phyloP scores from a whole-genome alignment of 2,888 invertebrate genomes.

The Drosophila neonasuta region DNA sequence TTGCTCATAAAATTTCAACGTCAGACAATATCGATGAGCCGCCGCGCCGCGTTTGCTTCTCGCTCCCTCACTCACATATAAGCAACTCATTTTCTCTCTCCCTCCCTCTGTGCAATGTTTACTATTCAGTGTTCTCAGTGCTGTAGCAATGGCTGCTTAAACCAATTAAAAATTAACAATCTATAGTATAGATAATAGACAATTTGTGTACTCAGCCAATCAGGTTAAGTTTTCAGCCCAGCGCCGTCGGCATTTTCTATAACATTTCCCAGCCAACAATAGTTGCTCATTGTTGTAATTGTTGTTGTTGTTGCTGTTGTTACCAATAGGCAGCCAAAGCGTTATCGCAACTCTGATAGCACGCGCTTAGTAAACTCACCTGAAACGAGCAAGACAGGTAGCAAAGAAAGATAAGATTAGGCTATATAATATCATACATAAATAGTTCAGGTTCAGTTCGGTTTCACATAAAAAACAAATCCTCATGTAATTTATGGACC shows the following conservation, averaged over 20 bases:
- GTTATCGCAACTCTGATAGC: constrained; percentile 47
- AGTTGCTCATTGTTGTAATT: neutral
- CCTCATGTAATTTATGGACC: constrained; percentile 32
- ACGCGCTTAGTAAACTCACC: constrained; percentile 46
- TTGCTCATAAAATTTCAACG: constrained; percentile 59
- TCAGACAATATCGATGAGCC: constrained; percentile 51
- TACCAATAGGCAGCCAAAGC: constrained; percentile 41
- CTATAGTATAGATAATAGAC: constrained; percentile 67
- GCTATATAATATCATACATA: constrained; percentile 11
- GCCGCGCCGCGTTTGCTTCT: neutral
- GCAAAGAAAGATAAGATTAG: constrained; percentile 50
- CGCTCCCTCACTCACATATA: neutral
- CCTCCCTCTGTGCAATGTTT: constrained; percentile 13
- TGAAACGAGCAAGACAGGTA: constrained; percentile 42
- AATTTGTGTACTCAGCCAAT: constrained; percentile 72
- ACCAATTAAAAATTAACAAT: constrained; percentile 70
- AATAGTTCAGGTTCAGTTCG: constrained; percentile 9
- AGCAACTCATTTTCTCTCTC: neutral
- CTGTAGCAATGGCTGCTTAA: constrained; percentile 66
- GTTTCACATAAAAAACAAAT: neutral
- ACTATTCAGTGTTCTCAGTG: constrained; percentile 16
- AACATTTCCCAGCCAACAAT: constrained; percentile 8
- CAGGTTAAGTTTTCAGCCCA: constrained; percentile 50
- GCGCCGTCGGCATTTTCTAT: constrained; percentile 62
- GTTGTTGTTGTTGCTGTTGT: constrained; percentile 29